phyloP scores from a whole-genome alignment of 1,140 invertebrate species.

The Habropoda laboriosa region DNA sequence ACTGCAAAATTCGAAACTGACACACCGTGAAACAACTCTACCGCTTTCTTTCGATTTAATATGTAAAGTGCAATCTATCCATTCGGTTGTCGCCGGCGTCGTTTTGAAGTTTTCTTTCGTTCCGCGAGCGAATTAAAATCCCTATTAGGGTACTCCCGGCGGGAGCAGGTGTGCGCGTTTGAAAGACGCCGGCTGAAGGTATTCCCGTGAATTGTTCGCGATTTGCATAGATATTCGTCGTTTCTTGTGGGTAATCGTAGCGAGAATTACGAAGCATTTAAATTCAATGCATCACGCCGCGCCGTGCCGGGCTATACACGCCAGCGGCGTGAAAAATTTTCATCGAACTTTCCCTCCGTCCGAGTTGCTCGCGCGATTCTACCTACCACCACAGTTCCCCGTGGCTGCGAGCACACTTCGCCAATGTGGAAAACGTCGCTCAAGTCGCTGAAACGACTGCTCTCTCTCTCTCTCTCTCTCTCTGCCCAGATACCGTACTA shows the following conservation, averaged over 20 bases:
- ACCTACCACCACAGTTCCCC: too few relatives aligned
- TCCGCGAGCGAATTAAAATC: background rate
- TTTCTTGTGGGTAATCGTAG: background rate
- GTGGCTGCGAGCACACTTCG: too few relatives aligned
- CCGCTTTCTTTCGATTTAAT: background rate
- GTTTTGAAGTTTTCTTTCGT: background rate
- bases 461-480: too few relatives aligned
- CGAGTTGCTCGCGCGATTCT: background rate
- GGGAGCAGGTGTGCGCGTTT: background rate
- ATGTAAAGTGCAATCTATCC: background rate
- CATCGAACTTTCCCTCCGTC: background rate
- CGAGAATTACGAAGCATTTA: slow-evolving; percentile 3
- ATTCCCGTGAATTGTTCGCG: background rate
- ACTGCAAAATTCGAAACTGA: too few relatives aligned
- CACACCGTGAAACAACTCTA: too few relatives aligned
- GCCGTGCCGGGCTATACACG: too few relatives aligned
- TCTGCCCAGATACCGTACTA: too few relatives aligned
- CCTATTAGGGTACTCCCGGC: background rate
- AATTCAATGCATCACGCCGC: background rate
- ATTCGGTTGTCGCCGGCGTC: background rate
- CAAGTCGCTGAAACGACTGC: too few relatives aligned
- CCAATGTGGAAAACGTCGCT: background rate
- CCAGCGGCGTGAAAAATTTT: background rate
- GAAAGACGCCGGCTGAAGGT: background rate
- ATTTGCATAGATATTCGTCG: slow-evolving; percentile 16